Evolutionary conservation across 2,888 invertebrate species (phyloP).

Genomic region (Rhagonycha fulva): DNA sequence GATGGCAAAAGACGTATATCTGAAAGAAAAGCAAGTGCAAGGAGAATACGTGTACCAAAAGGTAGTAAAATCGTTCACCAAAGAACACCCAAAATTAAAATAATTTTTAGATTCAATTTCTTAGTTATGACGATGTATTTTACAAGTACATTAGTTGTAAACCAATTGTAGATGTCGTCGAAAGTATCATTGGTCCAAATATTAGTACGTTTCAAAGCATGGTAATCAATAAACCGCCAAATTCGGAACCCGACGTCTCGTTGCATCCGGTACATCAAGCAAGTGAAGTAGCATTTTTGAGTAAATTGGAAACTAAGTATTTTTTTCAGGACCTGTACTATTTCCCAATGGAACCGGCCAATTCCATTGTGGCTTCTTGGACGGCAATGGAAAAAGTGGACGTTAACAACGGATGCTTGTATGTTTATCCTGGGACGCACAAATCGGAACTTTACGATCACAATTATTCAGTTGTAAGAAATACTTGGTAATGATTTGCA

Average conservation of each 20-base stretch:
- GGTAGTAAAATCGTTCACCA: constrained; percentile 44
- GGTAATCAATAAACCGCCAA: constrained; percentile 90
- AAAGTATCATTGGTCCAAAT: constrained; percentile 74
- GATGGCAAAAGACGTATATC: constrained; percentile 67
- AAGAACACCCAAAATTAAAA: too few relatives aligned
- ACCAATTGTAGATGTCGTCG: constrained; percentile 68
- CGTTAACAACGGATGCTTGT: constrained; percentile 78
- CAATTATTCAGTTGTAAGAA: constrained; percentile 69
- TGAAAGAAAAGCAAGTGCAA: constrained; percentile 59
- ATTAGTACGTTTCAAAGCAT: constrained; percentile 81
- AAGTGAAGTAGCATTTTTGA: not conserved
- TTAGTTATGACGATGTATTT: constrained; percentile 73
- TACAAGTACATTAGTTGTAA: constrained; percentile 68
- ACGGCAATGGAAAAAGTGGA: constrained; percentile 81
- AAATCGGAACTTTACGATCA: constrained; percentile 64
- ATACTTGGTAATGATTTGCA: constrained; percentile 35
- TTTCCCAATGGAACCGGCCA: constrained; percentile 82
- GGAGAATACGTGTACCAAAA: constrained; percentile 74
- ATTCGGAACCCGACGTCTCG: constrained; percentile 65
- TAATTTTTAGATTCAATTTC: constrained; percentile 66
- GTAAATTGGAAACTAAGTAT: not conserved
- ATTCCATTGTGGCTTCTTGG: constrained; percentile 80
- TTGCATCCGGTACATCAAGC: constrained; percentile 70
- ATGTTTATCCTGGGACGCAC: constrained; percentile 78
- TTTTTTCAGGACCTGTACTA: constrained; percentile 76